phyloP scores from a whole-genome alignment of 2,113 vertebrate genomes.

The Indicator maculatus region DNA sequence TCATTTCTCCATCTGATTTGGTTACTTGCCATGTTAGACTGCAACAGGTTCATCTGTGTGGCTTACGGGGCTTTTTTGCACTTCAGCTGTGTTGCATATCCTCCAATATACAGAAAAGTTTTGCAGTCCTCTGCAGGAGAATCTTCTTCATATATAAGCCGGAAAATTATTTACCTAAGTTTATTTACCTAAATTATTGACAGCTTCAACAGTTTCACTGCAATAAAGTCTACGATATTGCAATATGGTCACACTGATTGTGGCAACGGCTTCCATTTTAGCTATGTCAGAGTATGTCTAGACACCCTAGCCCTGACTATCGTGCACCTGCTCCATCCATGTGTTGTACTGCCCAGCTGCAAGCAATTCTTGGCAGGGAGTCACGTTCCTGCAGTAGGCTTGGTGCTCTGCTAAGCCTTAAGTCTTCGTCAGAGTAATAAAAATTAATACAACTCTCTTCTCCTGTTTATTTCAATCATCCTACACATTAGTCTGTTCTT shows the following conservation, averaged over 20 bases:
- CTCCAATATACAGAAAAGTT: background rate
- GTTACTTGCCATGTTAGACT: background rate
- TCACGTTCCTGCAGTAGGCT: background rate
- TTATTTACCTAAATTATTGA: background rate
- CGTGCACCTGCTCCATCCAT: background rate
- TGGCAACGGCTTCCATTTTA: background rate
- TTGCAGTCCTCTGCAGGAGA: background rate
- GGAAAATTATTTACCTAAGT: background rate
- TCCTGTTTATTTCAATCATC: background rate
- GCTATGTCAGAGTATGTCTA: background rate
- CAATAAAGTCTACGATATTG: background rate
- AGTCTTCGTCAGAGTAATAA: background rate
- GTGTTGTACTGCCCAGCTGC: background rate
- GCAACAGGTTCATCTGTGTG: background rate
- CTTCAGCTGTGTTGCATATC: background rate
- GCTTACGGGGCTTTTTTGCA: accelerated
- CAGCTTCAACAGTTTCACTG: background rate
- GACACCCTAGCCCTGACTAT: background rate
- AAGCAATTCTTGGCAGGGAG: background rate
- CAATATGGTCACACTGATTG: background rate
- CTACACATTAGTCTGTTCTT: background rate
- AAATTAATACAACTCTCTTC: background rate
- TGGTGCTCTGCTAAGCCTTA: background rate
- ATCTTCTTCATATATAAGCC: background rate
- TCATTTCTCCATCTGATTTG: background rate